Conservation (phyloP, 1,140 invertebrate species). For the Meteorus sp. region DNA sequence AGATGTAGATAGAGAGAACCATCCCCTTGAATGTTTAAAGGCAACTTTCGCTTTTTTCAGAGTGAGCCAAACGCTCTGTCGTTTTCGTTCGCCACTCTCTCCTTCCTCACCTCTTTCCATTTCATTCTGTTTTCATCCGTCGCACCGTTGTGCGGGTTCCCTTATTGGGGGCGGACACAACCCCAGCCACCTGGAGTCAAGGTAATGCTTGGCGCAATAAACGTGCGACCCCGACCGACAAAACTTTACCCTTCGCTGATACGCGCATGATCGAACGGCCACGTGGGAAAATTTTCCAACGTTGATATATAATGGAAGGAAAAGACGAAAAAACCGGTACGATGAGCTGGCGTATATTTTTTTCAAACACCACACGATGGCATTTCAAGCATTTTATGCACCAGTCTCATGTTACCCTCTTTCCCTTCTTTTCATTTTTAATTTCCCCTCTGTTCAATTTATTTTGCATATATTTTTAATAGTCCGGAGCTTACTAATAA, state of each 20-base stretch:
- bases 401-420: neutral
- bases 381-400: neutral
- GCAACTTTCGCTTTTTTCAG: conserved; percentile 50
- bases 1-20: conserved; percentile 25
- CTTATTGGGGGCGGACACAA: too few species aligned
- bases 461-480: conserved; percentile 3
- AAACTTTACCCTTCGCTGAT: conserved; percentile 37
- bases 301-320: too few species aligned
- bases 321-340: too few species aligned
- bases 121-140: too few species aligned
- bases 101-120: conserved; percentile 25
- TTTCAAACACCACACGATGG: neutral
- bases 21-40: conserved; percentile 54
- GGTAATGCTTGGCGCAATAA: conserved; percentile 50
- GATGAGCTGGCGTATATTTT: too few species aligned
- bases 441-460: conserved; percentile 5
- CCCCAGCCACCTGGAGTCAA: conserved; percentile 39
- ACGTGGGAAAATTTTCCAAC: conserved; percentile 49
- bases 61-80: conserved; percentile 15
- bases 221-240: conserved; percentile 39
- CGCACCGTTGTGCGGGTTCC: too few species aligned
- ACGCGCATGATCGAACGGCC: conserved; percentile 50
- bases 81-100: conserved; percentile 20
- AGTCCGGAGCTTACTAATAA: conserved; percentile 11
- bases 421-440: neutral